Base-by-base conservation (phyloP, 1,140 invertebrate genomes). In the Dinothrombium tinctorium region DNA sequence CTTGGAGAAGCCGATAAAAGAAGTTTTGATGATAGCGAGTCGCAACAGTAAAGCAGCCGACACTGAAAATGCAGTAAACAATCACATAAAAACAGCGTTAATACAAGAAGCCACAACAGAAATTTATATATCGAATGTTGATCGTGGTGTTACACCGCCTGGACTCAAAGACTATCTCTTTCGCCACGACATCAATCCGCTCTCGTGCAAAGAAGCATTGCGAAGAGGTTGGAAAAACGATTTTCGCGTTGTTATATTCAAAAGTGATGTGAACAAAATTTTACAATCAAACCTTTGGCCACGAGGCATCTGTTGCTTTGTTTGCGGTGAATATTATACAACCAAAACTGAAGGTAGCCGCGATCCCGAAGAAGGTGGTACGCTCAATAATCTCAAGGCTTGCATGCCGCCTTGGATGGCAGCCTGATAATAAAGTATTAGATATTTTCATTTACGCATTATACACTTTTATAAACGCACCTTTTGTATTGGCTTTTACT, bases 241-340 rank as follows among this genome's bases (percentile, higher is more conserved):
- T 22, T 40, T 22, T 22, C 39, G 39, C 2, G 25, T 40, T 7
- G 32, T 29, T 5, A 33, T 40, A 19, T 32, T 40, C 19, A 40
- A 40, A 33, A 22, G 17, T 33, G 39, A 31, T 21, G 9, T 14
- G 11, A 12, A 26, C 2, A 40, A 40, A 33, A 21, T 40, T 6
- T 20, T 40, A 19, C 21, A 20, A 23, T 20, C 28, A 1, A 22
- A 33, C 17, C 39, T 40, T 5, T 40, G 39, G 39, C 39, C 39
- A 22, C 11, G 28, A 23, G 39, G 39, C n/a, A 32, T 40, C 12
- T 26, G 19, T 20, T 31, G 26, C 17, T 40, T 40, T 26, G 28
- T 40, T n/a, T 40, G 39, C 12, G 39, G 26, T 9, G 39, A 40
- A 33, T 40, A 40, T 33, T 40, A 40, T 40, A 32, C 39, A 20